Evolutionary conservation across 1,140 invertebrate species (phyloP).

Genomic region (Copidosoma floridanum): DNA sequence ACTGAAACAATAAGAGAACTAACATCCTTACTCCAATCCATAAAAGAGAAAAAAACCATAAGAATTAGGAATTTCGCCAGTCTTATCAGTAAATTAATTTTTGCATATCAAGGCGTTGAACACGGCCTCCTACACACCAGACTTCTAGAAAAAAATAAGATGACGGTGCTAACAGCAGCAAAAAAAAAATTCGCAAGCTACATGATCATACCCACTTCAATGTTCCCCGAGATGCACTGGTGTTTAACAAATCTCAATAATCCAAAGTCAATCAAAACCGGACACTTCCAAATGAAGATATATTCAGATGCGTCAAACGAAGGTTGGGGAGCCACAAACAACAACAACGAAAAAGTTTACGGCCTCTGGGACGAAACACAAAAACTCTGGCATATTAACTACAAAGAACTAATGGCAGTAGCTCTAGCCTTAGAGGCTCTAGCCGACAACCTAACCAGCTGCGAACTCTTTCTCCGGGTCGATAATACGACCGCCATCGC

Average conservation of each 20-base stretch:
- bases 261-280: not conserved
- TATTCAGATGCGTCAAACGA: conserved; percentile 4
- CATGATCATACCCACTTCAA: not conserved
- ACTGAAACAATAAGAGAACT: not conserved
- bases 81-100: conserved; percentile 28
- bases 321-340: not conserved
- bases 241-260: not conserved
- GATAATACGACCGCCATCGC: conserved; percentile 34
- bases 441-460: not conserved
- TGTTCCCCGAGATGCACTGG: not conserved
- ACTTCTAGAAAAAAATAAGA: conserved; percentile 28
- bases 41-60: not conserved
- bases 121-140: conserved; percentile 35
- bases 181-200: conserved; percentile 11
- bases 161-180: not conserved
- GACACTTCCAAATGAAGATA: not conserved
- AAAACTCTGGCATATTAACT: not conserved
- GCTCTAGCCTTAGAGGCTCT: not conserved
- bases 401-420: not conserved
- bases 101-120: conserved; percentile 28
- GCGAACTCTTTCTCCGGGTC: conserved; percentile 25
- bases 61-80: conserved; percentile 29
- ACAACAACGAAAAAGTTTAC: not conserved
- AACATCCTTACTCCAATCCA: not conserved
- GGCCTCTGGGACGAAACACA: not conserved